These are phyloP conservation scores for Cladopsammia gracilis DNA, from an alignment of 64 coral and sea anemone genomes.

Conservation along the genomic window DNA sequence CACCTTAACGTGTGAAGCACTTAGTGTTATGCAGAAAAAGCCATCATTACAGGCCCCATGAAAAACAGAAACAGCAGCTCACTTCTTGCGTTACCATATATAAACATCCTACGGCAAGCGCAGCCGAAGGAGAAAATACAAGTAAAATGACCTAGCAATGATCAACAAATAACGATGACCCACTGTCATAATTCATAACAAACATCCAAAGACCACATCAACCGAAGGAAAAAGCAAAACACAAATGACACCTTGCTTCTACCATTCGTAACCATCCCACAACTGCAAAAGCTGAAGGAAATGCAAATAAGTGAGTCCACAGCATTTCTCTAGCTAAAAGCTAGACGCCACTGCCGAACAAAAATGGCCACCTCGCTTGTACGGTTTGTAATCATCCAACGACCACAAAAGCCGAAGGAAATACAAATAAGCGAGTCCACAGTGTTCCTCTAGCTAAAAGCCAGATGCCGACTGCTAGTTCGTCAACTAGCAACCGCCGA, in stretches of 20 bases:
- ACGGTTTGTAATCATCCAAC: too few species aligned
- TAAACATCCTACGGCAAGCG: not conserved
- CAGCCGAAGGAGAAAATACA: not conserved
- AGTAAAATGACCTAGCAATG: not conserved
- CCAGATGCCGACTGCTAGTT: not conserved
- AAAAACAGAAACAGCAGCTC: not conserved
- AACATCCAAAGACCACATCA: not conserved
- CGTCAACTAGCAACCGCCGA: constrained; percentile 1
- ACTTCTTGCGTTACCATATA: not conserved
- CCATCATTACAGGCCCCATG: constrained; percentile 2
- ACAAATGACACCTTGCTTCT: not conserved
- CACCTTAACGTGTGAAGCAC: constrained; percentile 9
- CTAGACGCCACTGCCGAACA: not conserved
- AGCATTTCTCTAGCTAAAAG: not conserved
- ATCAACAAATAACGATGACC: not conserved
- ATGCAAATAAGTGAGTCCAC: not conserved
- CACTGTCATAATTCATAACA: constrained; percentile 65
- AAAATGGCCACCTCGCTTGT: not conserved
- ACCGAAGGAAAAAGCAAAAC: constrained; percentile 4
- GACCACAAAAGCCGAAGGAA: too few species aligned
- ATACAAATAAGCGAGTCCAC: too few species aligned
- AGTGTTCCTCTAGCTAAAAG: not conserved
- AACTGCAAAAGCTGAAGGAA: not conserved
- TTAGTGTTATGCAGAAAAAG: constrained; percentile 1
- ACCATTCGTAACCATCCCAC: not conserved